Conservation (phyloP, 2,797 vertebrate genomes). For the Sebastes vulpes region DNA sequence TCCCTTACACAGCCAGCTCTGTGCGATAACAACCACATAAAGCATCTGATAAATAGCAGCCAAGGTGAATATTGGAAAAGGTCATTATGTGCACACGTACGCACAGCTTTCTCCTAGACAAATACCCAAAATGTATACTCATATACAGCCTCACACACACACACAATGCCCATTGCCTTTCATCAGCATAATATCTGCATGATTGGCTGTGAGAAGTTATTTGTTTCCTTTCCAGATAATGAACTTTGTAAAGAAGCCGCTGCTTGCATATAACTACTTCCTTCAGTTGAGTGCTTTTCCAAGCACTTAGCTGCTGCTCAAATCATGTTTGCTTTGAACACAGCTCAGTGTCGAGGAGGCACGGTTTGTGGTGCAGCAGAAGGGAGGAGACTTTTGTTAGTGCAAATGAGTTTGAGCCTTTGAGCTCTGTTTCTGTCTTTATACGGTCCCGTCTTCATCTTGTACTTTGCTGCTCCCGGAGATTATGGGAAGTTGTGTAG, state of each 20-base stretch:
- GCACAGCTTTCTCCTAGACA: not conserved
- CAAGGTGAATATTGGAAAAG: conserved; percentile 66
- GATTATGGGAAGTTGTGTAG: conserved; percentile 3
- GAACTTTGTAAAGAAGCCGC: conserved; percentile 41
- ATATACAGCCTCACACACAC: not conserved
- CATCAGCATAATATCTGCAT: conserved; percentile 64
- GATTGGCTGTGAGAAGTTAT: conserved; percentile 53
- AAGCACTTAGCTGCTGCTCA: conserved; percentile 51
- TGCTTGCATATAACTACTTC: conserved; percentile 33
- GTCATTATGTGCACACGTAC: conserved; percentile 28
- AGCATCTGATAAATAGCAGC: conserved; percentile 61
- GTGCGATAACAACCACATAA: conserved; percentile 51
- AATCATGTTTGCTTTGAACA: conserved; percentile 70
- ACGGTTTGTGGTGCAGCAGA: conserved; percentile 35
- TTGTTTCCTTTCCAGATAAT: conserved; percentile 68
- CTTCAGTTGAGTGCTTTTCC: conserved; percentile 45
- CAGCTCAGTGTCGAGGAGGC: conserved; percentile 34
- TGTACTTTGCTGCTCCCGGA: conserved; percentile 4
- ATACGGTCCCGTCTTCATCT: conserved; percentile 13
- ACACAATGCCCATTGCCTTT: conserved; percentile 16
- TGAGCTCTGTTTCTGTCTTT: conserved; percentile 43
- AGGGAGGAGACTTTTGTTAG: conserved; percentile 40
- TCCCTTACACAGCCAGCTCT: not conserved
- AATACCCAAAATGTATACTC: not conserved
- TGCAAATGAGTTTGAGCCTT: conserved; percentile 45